Conservation (phyloP, 2,888 invertebrate species). For the Galeruca laticollis region DNA sequence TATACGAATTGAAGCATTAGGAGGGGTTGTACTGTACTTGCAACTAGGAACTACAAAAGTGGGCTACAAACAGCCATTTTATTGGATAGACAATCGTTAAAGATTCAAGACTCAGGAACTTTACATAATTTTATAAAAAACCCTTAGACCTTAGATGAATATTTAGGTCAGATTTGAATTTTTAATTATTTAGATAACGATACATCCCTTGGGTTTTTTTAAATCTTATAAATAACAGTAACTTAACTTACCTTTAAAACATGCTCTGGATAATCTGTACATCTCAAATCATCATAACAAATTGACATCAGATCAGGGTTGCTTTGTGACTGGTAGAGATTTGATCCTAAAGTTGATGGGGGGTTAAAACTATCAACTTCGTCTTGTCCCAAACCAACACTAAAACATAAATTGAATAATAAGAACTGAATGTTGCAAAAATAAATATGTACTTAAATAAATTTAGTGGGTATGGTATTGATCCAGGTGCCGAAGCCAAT, state of each 20-base stretch:
- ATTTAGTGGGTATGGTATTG: slow-evolving; percentile 17
- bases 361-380: slow-evolving; percentile 74
- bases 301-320: slow-evolving; percentile 89
- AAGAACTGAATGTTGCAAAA: neutral
- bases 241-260: slow-evolving; percentile 80
- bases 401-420: slow-evolving; percentile 44
- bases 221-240: neutral
- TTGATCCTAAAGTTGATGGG: slow-evolving; percentile 70
- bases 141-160: no score
- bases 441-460: slow-evolving; percentile 12
- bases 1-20: no score
- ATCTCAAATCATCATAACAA: slow-evolving; percentile 84
- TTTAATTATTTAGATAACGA: no score
- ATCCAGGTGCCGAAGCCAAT: no score
- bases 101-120: no score
- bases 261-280: slow-evolving; percentile 93
- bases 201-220: no score
- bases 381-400: slow-evolving; percentile 70
- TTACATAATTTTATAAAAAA: no score
- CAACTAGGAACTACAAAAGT: no score
- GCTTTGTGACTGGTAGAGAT: slow-evolving; percentile 87
- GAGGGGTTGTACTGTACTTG: no score
- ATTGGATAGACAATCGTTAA: no score
- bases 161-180: no score
- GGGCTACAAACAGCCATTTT: no score